Percentiles rank a stretch among this genome's conserved stretches.
phyloP scores from a whole-genome alignment of 2,797 vertebrate species.

The Rallus crepitans region DNA sequence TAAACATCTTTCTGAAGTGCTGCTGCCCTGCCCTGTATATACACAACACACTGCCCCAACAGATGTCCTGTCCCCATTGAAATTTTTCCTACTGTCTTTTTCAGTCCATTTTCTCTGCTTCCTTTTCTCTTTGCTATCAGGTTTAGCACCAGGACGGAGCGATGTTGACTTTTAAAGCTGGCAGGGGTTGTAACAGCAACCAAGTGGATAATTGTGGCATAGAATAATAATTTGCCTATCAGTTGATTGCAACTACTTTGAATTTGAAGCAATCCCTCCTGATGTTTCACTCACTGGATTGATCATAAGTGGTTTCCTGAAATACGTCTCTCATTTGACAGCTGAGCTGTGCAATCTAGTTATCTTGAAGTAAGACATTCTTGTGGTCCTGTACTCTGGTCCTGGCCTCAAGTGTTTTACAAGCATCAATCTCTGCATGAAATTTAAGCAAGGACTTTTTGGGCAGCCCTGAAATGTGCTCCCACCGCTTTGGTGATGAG shows the following conservation, averaged over 20 bases:
- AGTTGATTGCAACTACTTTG: conserved; percentile 40
- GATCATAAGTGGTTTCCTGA: background rate
- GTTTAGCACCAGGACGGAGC: background rate
- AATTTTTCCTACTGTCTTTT: background rate
- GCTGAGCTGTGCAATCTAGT: background rate
- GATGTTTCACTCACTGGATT: background rate
- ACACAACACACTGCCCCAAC: fast-evolving
- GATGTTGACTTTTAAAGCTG: background rate
- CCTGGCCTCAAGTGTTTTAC: background rate
- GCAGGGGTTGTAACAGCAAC: background rate
- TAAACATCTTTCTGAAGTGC: fast-evolving
- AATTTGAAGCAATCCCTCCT: conserved; percentile 22
- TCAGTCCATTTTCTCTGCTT: background rate
- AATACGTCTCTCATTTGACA: background rate
- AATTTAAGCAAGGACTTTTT: background rate
- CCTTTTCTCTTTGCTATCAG: background rate
- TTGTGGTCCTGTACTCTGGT: background rate
- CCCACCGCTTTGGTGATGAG: background rate
- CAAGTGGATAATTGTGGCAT: conserved; percentile 32
- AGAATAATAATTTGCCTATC: conserved; percentile 12
- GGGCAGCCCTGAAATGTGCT: background rate
- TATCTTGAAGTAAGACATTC: background rate
- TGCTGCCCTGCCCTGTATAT: background rate
- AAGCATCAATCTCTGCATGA: background rate
- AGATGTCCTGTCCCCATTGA: background rate